These are phyloP conservation scores for Euphydryas editha DNA, from an alignment of 2,888 invertebrate genomes.

Conservation along the genomic window DNA sequence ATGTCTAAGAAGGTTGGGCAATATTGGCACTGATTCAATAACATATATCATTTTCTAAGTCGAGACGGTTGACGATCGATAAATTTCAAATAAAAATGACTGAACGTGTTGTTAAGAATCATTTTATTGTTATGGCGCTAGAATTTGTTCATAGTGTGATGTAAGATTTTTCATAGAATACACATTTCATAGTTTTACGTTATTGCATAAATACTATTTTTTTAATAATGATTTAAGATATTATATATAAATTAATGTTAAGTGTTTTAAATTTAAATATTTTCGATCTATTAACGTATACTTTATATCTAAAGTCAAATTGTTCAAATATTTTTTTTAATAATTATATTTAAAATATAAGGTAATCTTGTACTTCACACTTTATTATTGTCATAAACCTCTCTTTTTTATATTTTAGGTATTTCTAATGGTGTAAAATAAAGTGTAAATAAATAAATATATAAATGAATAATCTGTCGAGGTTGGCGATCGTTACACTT, in stretches of 20 bases:
- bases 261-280: neutral
- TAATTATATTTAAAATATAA: too few species aligned
- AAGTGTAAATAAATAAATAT: too few species aligned
- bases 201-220: neutral
- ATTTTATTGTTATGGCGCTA: conserved; percentile 25
- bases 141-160: conserved; percentile 10
- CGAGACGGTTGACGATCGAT: conserved; percentile 42
- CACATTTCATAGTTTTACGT: neutral
- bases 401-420: too few species aligned
- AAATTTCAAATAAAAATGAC: conserved; percentile 29
- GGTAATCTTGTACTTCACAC: too few species aligned
- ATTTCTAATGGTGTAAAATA: too few species aligned
- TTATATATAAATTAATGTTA: too few species aligned
- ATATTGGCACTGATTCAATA: conserved; percentile 61
- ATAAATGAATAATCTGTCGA: too few species aligned
- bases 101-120: conserved; percentile 10
- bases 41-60: conserved; percentile 50
- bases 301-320: too few species aligned
- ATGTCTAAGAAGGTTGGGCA: conserved; percentile 48
- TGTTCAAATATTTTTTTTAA: too few species aligned
- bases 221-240: neutral
- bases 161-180: neutral
- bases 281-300: too few species aligned
- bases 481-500: too few species aligned
- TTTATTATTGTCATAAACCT: too few species aligned